Conservation (phyloP, 1,140 invertebrate species). For the Drosophila pruinosa region DNA sequence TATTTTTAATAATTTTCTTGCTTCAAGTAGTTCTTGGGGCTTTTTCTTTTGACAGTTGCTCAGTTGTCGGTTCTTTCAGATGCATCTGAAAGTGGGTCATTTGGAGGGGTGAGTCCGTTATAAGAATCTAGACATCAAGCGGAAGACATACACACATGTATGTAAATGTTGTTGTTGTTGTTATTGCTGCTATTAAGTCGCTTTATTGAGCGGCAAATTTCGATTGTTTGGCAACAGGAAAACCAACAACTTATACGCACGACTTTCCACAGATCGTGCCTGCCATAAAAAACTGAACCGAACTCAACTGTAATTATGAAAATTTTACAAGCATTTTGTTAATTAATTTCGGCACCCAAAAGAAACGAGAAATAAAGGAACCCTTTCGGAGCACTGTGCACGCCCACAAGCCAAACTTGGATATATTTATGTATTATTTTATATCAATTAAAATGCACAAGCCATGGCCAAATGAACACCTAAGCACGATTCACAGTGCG, state of each 20-base stretch:
- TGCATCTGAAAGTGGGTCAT: constrained; percentile 57
- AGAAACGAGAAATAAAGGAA: constrained; percentile 2
- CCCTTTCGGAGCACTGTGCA: constrained; percentile 49
- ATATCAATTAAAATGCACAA: constrained; percentile 64
- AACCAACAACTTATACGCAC: constrained; percentile 34
- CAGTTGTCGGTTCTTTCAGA: constrained; percentile 33
- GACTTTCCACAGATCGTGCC: constrained; percentile 57
- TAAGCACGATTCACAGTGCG: constrained; percentile 53
- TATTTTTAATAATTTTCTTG: constrained; percentile 5
- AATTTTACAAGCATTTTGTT: constrained; percentile 71
- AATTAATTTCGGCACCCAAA: constrained; percentile 67
- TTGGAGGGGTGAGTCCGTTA: constrained; percentile 10
- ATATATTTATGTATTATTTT: constrained; percentile 43
- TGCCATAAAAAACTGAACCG: constrained; percentile 11
- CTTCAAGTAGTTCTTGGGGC: constrained; percentile 4
- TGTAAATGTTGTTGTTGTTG: constrained; percentile 10
- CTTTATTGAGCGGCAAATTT: constrained; percentile 76
- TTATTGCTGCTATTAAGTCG: constrained; percentile 58
- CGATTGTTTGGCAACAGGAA: constrained; percentile 25
- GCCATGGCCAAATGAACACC: constrained; percentile 18
- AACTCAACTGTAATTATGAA: constrained; percentile 61
- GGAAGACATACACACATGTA: constrained; percentile 29
- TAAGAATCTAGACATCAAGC: constrained; percentile 23
- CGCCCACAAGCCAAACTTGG: constrained; percentile 7
- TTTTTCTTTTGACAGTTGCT: constrained; percentile 32